Base-by-base conservation (phyloP, 2,888 invertebrate genomes). In the Amblyteles armatorius region DNA sequence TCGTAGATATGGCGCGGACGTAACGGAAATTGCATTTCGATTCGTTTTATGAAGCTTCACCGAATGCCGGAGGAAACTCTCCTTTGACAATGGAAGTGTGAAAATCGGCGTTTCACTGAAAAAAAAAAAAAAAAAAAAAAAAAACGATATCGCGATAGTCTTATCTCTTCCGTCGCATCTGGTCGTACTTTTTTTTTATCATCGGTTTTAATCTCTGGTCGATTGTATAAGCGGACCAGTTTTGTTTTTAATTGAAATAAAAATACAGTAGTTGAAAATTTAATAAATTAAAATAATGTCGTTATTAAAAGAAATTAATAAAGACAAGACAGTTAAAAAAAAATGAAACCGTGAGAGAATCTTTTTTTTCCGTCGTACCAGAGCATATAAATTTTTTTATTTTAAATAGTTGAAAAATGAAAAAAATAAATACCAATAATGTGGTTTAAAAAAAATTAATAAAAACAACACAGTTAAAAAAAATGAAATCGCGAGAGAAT, bases 21-120 rank as follows among this genome's bases (percentile, higher is more conserved):
- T 85, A 83, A 83, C 89, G 91, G 90, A 91, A 92, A 92, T 92
- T 92, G 90, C 90, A 91, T 91, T 92, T 90, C 90, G 88, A 91
- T 91, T 91, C 89, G 87, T 88, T 91, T 90, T 88, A 87, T 86
- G 88, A 89, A 91, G 40, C 76, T 76, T 36, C 33, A 33, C 60
- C 19, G 52, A 16, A 29, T 19, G 22, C 7, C 33, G 29, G 57
- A 57, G 50, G 33, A 40, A 67, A 29, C 33, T 33, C 68, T 50
- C 29, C 63, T 55, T 52, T 71, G 68, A 77, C 48, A 82, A 77
- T 74, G 77, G 65, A 19, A 76, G 33, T 7, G 16, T 11, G 7
- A n/a, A 74, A 48, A 29, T 44, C 29, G 29, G 16, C 5, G 48
- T 29, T 33, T 48, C 74, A 60, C 33, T 74, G 33, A 9, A 19